phyloP scores from a whole-genome alignment of 2,113 vertebrate species.

The Oreochromis niloticus region DNA sequence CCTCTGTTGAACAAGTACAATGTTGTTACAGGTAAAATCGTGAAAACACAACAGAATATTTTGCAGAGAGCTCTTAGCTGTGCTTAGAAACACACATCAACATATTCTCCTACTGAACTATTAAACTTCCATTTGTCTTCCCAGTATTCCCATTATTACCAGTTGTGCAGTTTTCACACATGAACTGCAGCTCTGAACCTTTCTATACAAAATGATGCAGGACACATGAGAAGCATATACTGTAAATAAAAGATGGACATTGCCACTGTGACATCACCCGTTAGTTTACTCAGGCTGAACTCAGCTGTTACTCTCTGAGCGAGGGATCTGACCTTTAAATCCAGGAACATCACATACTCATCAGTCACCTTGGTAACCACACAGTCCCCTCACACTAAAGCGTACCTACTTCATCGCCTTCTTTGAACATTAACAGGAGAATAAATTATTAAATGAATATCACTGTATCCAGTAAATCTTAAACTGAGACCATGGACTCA shows the following conservation, averaged over 20 bases:
- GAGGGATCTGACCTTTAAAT: not conserved
- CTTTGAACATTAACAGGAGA: too few relatives aligned
- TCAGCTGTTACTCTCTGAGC: not conserved
- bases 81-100: not conserved
- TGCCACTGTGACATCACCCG: rapidly evolving
- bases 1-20: rapidly evolving
- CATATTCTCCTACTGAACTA: rapidly evolving
- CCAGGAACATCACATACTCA: too few relatives aligned
- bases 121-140: not conserved
- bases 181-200: not conserved
- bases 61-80: not conserved
- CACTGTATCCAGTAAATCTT: too few relatives aligned
- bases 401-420: too few relatives aligned
- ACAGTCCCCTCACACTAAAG: too few relatives aligned
- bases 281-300: not conserved
- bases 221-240: rapidly evolving
- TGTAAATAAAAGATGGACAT: not conserved
- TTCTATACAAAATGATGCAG: not conserved
- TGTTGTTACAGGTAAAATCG: rapidly evolving
- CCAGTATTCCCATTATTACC: not conserved
- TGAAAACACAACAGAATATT: rapidly evolving
- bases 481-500: not conserved
- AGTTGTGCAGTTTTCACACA: not conserved
- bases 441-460: too few relatives aligned
- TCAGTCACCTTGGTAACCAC: too few relatives aligned